Evolutionary conservation across 2,888 invertebrate genomes (phyloP).

Genomic region (Brachypterus glaber): DNA sequence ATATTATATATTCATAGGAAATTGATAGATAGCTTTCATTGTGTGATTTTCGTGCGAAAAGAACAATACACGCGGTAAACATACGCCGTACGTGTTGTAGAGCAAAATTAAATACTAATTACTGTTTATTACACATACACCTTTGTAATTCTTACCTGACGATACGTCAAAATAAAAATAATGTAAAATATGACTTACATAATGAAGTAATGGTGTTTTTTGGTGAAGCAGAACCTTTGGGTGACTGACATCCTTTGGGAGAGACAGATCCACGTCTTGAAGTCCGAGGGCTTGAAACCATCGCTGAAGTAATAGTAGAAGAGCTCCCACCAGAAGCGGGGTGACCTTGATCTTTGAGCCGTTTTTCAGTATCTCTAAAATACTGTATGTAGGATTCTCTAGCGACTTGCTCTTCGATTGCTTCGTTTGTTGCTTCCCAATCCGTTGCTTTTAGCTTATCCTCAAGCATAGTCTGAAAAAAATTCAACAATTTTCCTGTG

Average conservation of each 20-base stretch:
- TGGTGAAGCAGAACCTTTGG: slow-evolving; percentile 33
- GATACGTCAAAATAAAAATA: too few species aligned
- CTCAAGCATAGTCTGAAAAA: slow-evolving; percentile 69
- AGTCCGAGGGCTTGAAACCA: slow-evolving; percentile 32
- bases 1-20: too few species aligned
- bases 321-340: slow-evolving; percentile 36
- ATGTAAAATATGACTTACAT: slow-evolving; percentile 19
- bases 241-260: slow-evolving; percentile 37
- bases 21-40: too few species aligned
- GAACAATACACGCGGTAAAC: too few species aligned
- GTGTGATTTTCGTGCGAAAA: too few species aligned
- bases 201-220: slow-evolving; percentile 27
- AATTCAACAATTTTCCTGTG: too few species aligned
- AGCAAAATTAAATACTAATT: too few species aligned
- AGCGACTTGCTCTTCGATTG: slow-evolving; percentile 81
- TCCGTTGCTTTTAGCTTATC: slow-evolving; percentile 83
- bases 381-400: slow-evolving; percentile 75
- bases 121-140: too few species aligned
- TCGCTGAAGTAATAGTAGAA: slow-evolving; percentile 36
- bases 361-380: slow-evolving; percentile 37
- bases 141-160: too few species aligned
- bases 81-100: too few species aligned
- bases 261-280: slow-evolving; percentile 36
- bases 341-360: slow-evolving; percentile 36
- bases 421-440: slow-evolving; percentile 86